These are phyloP conservation scores for Hipparchia sbordonii DNA, from an alignment of 2,888 invertebrate genomes.

Conservation along the genomic window DNA sequence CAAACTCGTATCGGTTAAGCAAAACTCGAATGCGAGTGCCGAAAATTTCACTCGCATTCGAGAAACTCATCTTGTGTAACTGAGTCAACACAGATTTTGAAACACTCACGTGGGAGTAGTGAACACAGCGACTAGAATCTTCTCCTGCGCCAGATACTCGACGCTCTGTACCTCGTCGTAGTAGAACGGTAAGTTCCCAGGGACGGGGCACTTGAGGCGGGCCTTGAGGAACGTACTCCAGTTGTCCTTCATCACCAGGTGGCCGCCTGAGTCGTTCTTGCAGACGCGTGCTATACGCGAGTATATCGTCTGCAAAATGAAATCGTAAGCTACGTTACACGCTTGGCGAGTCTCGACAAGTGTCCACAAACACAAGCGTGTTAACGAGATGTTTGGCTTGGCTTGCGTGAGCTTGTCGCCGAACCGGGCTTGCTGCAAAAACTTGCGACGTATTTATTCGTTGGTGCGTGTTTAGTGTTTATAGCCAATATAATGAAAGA, in stretches of 20 bases:
- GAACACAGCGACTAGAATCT: slow-evolving; percentile 92
- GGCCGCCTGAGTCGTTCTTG: slow-evolving; percentile 93
- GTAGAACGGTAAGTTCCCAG: slow-evolving; percentile 93
- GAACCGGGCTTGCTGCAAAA: no score
- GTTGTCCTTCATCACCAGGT: slow-evolving; percentile 89
- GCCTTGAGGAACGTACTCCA: slow-evolving; percentile 97
- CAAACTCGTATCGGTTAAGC: no score
- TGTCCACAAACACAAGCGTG: no score
- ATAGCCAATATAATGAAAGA: no score
- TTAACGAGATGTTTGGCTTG: no score
- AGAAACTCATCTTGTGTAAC: no score
- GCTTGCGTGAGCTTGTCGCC: no score
- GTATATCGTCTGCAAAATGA: slow-evolving; percentile 87
- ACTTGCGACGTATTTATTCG: no score
- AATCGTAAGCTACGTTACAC: not conserved
- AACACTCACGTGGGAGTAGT: slow-evolving; percentile 87
- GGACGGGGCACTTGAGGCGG: slow-evolving; percentile 91
- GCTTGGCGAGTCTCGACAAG: no score
- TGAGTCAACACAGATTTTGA: not conserved
- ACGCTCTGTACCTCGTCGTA: slow-evolving; percentile 95
- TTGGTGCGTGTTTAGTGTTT: no score
- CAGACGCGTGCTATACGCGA: slow-evolving; percentile 96
- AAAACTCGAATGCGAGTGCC: no score
- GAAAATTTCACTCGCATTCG: no score
- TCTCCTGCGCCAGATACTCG: slow-evolving; percentile 89